Conservation (phyloP, 2,888 invertebrate species). For the Acrocyrtus sp. region DNA sequence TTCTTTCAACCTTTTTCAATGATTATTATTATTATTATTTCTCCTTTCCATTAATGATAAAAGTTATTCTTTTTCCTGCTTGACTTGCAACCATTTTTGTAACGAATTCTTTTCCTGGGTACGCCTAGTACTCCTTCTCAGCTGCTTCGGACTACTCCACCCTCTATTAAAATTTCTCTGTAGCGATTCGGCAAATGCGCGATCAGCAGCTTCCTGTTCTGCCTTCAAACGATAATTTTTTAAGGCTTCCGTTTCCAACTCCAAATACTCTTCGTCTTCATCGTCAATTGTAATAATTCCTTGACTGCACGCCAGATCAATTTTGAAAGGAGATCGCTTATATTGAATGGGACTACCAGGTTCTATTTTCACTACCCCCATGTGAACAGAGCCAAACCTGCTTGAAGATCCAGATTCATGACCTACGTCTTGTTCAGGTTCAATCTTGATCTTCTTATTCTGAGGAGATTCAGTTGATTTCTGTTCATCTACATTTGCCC, state of each 20-base stretch:
- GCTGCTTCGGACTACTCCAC: not conserved
- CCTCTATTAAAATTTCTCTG: slow-evolving; percentile 38
- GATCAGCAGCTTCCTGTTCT: slow-evolving; percentile 53
- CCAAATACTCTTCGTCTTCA: slow-evolving; percentile 12
- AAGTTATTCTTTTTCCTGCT: no score
- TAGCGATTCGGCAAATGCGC: slow-evolving; percentile 43
- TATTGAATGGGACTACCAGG: not conserved
- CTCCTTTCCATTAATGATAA: no score
- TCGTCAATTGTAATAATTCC: slow-evolving; percentile 25
- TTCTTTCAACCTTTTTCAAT: no score
- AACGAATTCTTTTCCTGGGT: slow-evolving; percentile 46
- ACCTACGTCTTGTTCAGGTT: no score
- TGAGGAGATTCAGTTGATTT: no score
- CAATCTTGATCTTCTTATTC: no score
- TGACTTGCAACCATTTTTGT: slow-evolving; percentile 43
- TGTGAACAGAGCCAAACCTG: no score
- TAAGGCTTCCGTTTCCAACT: slow-evolving; percentile 32
- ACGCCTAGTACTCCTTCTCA: no score
- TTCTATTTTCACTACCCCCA: slow-evolving; percentile 8
- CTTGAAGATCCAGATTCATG: not conserved
- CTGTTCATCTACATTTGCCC: no score
- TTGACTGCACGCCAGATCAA: slow-evolving; percentile 34
- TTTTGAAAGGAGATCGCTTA: slow-evolving; percentile 11
- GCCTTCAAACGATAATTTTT: slow-evolving; percentile 26
- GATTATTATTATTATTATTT: no score